Evolutionary conservation across 2,888 invertebrate species (phyloP).

Genomic region (Melanostoma mellinum): DNA sequence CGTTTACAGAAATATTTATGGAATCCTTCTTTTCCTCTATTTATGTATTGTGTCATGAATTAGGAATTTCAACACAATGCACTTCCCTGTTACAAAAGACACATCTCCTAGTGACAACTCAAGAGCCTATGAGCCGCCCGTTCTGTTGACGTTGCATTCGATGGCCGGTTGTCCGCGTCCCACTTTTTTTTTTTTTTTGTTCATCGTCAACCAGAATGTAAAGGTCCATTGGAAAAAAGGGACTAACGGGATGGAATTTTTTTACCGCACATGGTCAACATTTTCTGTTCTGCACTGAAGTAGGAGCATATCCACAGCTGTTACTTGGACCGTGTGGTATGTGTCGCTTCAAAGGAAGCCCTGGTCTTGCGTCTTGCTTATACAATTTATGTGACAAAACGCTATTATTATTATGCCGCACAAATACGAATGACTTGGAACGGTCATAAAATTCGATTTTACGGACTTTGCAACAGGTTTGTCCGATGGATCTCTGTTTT

Average conservation of each 20-base stretch:
- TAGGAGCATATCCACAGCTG: conserved; percentile 57
- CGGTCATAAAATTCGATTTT: conserved; percentile 69
- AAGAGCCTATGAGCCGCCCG: conserved; percentile 21
- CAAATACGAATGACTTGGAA: conserved; percentile 41
- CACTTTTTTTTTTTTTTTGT: conserved; percentile 24
- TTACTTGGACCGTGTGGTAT: conserved; percentile 31
- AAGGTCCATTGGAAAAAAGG: conserved; percentile 62
- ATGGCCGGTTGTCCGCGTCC: conserved; percentile 28
- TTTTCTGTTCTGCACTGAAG: conserved; percentile 41
- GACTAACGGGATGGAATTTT: conserved; percentile 64
- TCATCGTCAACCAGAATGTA: conserved; percentile 12
- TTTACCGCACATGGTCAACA: conserved; percentile 63
- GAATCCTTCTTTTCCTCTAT: conserved; percentile 57
- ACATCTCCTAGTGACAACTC: conserved; percentile 52
- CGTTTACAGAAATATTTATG: conserved; percentile 66
- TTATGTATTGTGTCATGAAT: conserved; percentile 68
- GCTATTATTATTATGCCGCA: conserved; percentile 60
- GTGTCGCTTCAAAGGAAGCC: conserved; percentile 55
- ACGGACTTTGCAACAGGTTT: conserved; percentile 65
- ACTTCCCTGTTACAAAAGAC: conserved; percentile 64
- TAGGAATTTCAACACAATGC: conserved; percentile 68
- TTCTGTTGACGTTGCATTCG: not conserved
- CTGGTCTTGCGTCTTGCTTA: conserved; percentile 38
- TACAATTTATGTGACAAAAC: conserved; percentile 72
- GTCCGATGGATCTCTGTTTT: not conserved